Evolutionary conservation across 2,113 vertebrate genomes (phyloP).

Genomic region (Platysteira castanea): DNA sequence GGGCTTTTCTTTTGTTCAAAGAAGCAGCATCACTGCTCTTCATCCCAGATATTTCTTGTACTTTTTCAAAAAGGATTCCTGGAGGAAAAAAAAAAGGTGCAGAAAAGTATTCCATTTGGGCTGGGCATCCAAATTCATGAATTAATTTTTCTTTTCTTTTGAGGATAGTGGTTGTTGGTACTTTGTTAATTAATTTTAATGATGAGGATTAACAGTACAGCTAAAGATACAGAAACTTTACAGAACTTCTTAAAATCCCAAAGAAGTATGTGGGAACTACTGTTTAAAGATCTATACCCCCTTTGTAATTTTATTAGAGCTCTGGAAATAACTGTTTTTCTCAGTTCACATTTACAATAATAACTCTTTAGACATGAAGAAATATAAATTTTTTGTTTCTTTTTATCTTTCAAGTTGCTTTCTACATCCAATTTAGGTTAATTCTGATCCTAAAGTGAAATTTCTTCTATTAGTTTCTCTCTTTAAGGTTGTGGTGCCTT

Average conservation of each 20-base stretch:
- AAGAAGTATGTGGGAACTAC: background rate
- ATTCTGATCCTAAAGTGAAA: background rate
- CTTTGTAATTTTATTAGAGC: background rate
- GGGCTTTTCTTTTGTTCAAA: no score
- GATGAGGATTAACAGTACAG: background rate
- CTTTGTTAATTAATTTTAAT: background rate
- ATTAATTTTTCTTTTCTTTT: background rate
- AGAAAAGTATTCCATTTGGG: background rate
- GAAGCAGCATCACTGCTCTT: background rate
- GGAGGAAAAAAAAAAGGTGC: background rate
- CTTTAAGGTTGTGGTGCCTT: background rate
- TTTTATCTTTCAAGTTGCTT: background rate
- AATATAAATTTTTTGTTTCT: background rate
- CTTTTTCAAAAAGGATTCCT: background rate
- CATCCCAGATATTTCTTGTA: background rate
- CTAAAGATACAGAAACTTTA: background rate
- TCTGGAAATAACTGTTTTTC: background rate
- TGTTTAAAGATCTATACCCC: background rate
- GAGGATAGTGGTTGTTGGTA: background rate
- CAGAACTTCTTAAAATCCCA: background rate
- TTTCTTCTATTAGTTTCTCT: background rate
- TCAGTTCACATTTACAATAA: background rate
- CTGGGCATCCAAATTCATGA: background rate
- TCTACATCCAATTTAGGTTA: background rate
- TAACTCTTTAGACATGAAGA: background rate